Evolutionary conservation across 92 coral and sea anemone species (phyloP).

Genomic region (Epizoanthus fatuus): DNA sequence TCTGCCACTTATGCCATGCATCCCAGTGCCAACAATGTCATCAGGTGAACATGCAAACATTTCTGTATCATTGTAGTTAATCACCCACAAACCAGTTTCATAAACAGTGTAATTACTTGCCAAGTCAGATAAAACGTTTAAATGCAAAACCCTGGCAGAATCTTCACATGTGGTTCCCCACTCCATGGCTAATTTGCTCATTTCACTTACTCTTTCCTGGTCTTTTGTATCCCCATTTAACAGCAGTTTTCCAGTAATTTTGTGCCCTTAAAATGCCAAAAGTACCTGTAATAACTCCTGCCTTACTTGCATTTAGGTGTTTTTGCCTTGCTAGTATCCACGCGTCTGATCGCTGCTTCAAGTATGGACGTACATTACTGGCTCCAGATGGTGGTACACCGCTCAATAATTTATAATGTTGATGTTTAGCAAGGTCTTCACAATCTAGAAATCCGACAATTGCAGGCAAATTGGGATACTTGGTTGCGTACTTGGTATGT

Average conservation of each 20-base stretch:
- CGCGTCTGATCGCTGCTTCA: constrained; percentile 30
- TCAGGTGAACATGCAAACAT: background rate
- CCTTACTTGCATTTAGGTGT: constrained; percentile 24
- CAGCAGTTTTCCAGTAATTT: background rate
- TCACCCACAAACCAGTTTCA: background rate
- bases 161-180: background rate
- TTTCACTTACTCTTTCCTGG: background rate
- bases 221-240: too few relatives aligned
- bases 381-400: background rate
- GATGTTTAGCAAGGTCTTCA: background rate
- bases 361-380: too few relatives aligned
- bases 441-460: too few relatives aligned
- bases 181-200: background rate
- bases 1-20: background rate
- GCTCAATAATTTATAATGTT: background rate
- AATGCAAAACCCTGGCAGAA: background rate
- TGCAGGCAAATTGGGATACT: too few relatives aligned
- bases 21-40: background rate
- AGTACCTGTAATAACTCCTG: constrained; percentile 2
- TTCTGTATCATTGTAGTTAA: background rate
- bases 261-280: background rate
- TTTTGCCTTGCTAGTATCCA: constrained; percentile 20
- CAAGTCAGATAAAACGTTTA: too few relatives aligned
- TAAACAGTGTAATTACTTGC: background rate
- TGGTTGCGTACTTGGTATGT: background rate